A percentile compares a stretch with the other conserved stretches of the same genome.
Evolutionary conservation across 2,113 vertebrate species (phyloP).

Genomic region (Lepus timidus): DNA sequence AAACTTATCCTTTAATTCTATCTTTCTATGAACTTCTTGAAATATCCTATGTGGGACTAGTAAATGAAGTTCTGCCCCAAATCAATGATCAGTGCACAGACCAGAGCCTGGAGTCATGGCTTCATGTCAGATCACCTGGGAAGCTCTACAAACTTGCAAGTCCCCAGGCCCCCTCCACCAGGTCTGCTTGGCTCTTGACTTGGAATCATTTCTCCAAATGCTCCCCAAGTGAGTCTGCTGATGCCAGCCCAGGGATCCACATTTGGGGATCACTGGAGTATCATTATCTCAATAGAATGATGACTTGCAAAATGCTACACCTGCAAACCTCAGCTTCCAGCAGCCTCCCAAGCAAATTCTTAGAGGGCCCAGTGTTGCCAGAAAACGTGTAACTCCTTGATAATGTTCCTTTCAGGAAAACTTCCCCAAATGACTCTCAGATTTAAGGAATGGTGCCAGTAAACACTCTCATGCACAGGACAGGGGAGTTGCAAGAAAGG

Average conservation of each 20-base stretch:
- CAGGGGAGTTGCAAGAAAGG: neutral
- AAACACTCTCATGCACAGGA: neutral
- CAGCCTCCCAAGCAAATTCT: neutral
- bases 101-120: neutral
- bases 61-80: neutral
- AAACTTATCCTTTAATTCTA: too few species aligned
- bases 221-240: neutral
- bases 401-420: neutral
- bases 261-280: neutral
- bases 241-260: neutral
- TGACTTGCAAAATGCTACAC: neutral
- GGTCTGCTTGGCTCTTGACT: neutral
- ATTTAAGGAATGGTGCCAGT: neutral
- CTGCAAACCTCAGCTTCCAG: neutral
- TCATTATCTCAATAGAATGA: neutral
- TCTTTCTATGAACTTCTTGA: too few species aligned
- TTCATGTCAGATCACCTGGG: neutral
- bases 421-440: neutral
- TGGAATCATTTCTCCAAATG: neutral
- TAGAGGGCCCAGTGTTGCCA: neutral
- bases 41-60: neutral
- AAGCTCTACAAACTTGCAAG: neutral
- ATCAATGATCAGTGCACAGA: neutral
- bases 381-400: neutral
- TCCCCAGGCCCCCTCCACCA: neutral